These are phyloP conservation scores for Pteropus rufus DNA, from an alignment of 2,797 vertebrate species.

Conservation along the genomic window DNA sequence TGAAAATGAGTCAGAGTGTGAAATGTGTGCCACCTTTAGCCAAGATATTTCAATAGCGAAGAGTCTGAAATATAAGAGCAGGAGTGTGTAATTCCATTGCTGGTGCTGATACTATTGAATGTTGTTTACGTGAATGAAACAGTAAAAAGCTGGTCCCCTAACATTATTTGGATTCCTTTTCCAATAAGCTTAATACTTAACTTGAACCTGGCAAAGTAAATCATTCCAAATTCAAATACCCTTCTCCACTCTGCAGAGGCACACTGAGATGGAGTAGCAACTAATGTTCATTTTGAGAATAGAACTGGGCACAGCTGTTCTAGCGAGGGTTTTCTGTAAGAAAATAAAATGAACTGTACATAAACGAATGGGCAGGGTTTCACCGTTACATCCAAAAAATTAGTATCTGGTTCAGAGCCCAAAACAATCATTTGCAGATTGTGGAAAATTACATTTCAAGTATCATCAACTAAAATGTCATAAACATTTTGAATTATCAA, in stretches of 20 bases:
- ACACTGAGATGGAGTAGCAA: not conserved
- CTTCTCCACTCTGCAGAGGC: not conserved
- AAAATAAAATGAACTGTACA: slow-evolving; percentile 41
- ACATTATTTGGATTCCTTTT: not conserved
- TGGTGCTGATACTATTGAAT: not conserved
- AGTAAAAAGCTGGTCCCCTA: not conserved
- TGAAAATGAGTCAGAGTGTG: slow-evolving; percentile 6
- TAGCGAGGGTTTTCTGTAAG: not conserved
- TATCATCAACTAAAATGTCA: slow-evolving; percentile 38
- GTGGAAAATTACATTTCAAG: slow-evolving; percentile 42
- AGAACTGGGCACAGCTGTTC: slow-evolving; percentile 18
- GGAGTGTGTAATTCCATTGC: not conserved
- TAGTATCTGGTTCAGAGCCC: not conserved
- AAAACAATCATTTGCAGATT: slow-evolving; percentile 15
- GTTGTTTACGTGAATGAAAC: not conserved
- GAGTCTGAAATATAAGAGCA: not conserved
- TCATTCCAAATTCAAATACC: slow-evolving; percentile 2
- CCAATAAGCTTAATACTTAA: slow-evolving; percentile 4
- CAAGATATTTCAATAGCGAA: not conserved
- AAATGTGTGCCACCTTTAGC: not conserved
- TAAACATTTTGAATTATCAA: slow-evolving; percentile 45
- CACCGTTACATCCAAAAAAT: slow-evolving; percentile 20
- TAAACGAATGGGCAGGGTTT: slow-evolving; percentile 42
- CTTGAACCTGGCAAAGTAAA: not conserved
- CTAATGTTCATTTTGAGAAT: slow-evolving; percentile 36